A percentile compares a stretch with the other conserved stretches of the same genome.
Evolutionary conservation across 35 echinoderm and acorn worm genomes (phyloP).

Genomic region (Lytechinus variegatus): DNA sequence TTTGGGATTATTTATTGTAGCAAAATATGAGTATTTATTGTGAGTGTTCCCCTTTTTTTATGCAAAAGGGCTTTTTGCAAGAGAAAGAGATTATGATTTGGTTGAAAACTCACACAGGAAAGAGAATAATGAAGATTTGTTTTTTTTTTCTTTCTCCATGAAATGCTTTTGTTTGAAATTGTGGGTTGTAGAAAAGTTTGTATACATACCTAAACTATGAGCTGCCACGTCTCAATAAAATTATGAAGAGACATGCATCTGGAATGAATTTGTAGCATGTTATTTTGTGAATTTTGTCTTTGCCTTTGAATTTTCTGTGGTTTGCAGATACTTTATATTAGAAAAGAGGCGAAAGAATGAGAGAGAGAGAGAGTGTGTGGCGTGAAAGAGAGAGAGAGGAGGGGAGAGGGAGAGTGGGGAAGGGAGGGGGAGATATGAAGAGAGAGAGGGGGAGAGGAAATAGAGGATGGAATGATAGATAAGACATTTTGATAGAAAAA

Average conservation of each 20-base stretch:
- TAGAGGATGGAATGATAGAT: no score
- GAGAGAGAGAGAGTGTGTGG: not conserved
- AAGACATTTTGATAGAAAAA: no score
- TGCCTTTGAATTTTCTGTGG: not conserved
- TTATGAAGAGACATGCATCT: not conserved
- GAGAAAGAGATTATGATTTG: not conserved
- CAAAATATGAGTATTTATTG: constrained; percentile 30
- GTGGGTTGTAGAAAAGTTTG: constrained; percentile 34
- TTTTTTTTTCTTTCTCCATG: constrained; percentile 30
- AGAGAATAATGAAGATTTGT: not conserved
- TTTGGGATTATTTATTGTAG: constrained; percentile 25
- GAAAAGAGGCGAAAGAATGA: not conserved
- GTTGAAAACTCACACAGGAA: not conserved
- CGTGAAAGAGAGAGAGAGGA: not conserved
- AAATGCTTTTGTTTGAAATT: constrained; percentile 32
- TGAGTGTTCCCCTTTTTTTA: not conserved
- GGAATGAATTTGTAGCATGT: not conserved
- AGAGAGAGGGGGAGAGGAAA: no score
- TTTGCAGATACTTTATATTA: not conserved
- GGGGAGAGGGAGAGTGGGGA: not conserved
- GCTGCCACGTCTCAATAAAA: constrained; percentile 23
- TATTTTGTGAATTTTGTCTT: not conserved
- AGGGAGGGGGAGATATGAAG: no score
- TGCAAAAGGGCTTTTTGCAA: not conserved
- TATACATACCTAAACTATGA: constrained; percentile 39